Evolutionary conservation across 1,140 invertebrate species (phyloP), one percentile per base, ranked within the genome.

Genomic region (Ostrea denselamellosa): DNA sequence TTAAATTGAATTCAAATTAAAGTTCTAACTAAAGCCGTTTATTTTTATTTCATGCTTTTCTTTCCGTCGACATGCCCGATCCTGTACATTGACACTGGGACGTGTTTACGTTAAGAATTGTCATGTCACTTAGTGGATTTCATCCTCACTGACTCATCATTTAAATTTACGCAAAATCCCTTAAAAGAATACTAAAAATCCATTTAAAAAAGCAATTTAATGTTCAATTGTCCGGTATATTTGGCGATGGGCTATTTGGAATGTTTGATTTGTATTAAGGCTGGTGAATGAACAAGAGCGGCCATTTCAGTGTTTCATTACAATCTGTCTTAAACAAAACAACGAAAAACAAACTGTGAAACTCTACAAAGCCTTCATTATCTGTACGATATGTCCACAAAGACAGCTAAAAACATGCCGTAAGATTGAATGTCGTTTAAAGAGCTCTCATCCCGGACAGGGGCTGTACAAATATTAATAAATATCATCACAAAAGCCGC

Each of bases 391-490:
- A 28, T 28, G 22, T 25, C 25, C 68, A 28, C 68, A 28, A 77
- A 28, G 25, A 77, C 8, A 12, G 68, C 14, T 9, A 77, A 34
- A n/a, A 77, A 77, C 28, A 77, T 22, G 14, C 68, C 5, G 25
- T 25, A 34, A 28, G 68, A 77, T 77, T 77, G 68, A 77, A 77
- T 77, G 28, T 77, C 68, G 17, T 77, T 77, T 77, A 28, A 77
- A 77, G 25, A 34, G 68, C 68, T 14, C 68, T 77, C 68, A 77
- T 77, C 68, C 68, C 68, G 9, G 68, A 25, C 28, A 77, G 68
- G 68, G 68, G 68, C 28, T 77, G 68, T 77, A 77, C 68, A 77
- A 77, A 77, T 77, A 77, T 77, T 77, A 77, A 77, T 77, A 77
- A 77, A 77, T 25, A 77, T 77, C 68, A 77, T 25, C 68, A 77